Conservation (phyloP, 2,797 vertebrate genomes). For the Malurus splendens region DNA sequence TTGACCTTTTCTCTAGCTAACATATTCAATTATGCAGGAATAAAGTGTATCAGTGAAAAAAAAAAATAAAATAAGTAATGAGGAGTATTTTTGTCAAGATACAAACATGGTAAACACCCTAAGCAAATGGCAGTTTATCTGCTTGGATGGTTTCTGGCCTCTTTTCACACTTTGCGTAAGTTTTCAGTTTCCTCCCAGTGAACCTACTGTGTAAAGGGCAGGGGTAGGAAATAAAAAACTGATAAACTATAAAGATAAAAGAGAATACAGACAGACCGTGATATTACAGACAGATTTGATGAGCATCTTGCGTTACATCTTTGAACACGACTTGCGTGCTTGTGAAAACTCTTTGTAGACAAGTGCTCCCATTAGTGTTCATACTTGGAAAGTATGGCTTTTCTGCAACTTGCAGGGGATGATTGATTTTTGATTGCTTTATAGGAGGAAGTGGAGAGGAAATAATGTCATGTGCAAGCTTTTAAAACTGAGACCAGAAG, state of each 20-base stretch:
- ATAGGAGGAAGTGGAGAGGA: background rate
- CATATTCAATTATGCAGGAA: background rate
- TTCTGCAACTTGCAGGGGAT: background rate
- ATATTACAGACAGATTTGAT: background rate
- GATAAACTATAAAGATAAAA: background rate
- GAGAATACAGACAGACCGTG: background rate
- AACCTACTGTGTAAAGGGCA: background rate
- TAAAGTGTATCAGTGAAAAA: background rate
- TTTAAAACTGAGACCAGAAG: background rate
- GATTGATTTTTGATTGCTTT: background rate
- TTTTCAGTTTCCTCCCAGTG: background rate
- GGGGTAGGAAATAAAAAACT: background rate
- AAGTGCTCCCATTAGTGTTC: background rate
- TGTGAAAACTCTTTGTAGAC: background rate
- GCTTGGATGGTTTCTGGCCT: background rate
- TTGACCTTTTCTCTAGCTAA: background rate
- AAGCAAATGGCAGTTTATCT: background rate
- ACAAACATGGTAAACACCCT: background rate
- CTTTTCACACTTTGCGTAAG: background rate
- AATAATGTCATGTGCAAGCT: background rate
- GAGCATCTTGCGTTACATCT: background rate
- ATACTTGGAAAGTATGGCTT: background rate
- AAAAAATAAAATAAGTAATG: background rate
- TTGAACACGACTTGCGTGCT: background rate
- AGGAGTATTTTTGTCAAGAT: background rate